A percentile compares a stretch with the other conserved stretches of the same genome.
Conservation (phyloP, 2,113 vertebrate species). For the Calcarius ornatus region DNA sequence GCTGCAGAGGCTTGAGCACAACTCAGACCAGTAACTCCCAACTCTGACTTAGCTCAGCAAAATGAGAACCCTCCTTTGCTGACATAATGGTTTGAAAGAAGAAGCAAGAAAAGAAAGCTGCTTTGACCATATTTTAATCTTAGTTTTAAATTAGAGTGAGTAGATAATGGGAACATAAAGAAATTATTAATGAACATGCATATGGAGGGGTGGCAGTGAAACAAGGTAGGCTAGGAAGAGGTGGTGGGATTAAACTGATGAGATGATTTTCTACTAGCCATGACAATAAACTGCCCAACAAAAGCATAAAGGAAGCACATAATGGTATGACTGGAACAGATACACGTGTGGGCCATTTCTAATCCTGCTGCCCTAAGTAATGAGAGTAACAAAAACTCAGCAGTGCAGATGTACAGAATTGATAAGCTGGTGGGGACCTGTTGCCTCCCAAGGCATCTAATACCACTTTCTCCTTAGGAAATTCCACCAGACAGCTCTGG, state of each 20-base stretch:
- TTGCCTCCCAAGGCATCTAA: background rate
- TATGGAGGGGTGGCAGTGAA: background rate
- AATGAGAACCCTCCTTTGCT: background rate
- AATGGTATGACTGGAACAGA: background rate
- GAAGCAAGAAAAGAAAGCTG: background rate
- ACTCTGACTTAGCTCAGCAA: background rate
- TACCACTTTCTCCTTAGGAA: background rate
- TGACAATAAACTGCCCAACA: background rate
- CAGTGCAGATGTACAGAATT: background rate
- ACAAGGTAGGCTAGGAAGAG: background rate
- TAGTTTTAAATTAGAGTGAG: background rate
- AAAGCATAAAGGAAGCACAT: background rate
- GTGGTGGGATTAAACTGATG: background rate
- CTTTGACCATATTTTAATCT: background rate
- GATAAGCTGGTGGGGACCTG: background rate
- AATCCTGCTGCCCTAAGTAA: background rate
- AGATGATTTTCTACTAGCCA: background rate
- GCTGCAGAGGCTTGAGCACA: background rate
- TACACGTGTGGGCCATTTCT: fast-evolving
- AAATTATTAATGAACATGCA: background rate
- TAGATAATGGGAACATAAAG: background rate
- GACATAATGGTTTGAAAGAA: background rate
- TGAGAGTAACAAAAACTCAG: background rate
- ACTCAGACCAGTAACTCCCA: background rate
- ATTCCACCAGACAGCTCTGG: background rate